phyloP scores from a whole-genome alignment of 2,888 invertebrate species.

The Schizaphis graminum region DNA sequence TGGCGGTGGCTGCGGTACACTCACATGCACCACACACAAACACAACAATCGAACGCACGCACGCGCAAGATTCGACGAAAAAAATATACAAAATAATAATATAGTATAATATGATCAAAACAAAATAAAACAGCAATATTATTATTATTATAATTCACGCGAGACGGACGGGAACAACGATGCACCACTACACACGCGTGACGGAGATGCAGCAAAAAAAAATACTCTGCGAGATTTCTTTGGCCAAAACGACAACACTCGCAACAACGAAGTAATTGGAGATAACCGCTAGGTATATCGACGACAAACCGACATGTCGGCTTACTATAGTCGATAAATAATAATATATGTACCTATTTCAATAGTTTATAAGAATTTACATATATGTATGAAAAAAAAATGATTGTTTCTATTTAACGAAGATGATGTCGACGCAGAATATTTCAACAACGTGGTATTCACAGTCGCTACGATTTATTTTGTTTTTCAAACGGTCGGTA shows the following conservation, averaged over 20 bases:
- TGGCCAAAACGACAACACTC: not conserved
- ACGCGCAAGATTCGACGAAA: not conserved
- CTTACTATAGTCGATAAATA: not conserved
- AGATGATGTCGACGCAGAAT: not conserved
- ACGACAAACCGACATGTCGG: slow-evolving; percentile 5
- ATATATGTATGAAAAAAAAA: not conserved
- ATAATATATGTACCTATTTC: not conserved
- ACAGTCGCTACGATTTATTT: not conserved
- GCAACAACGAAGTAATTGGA: not conserved
- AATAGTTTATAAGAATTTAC: not conserved
- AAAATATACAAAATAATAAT: not conserved
- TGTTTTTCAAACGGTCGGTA: not conserved
- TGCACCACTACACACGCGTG: not conserved
- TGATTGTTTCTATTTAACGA: not conserved
- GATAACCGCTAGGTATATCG: not conserved
- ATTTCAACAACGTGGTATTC: not conserved
- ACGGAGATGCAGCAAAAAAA: not conserved
- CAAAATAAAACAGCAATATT: not conserved
- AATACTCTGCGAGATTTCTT: not conserved
- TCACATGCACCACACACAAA: not conserved
- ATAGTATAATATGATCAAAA: not conserved
- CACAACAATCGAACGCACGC: slow-evolving; percentile 1
- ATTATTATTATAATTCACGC: not conserved
- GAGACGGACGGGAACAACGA: not conserved
- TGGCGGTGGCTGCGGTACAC: not conserved